phyloP scores from a whole-genome alignment of 2,888 invertebrate genomes.

The Congeria kusceri region DNA sequence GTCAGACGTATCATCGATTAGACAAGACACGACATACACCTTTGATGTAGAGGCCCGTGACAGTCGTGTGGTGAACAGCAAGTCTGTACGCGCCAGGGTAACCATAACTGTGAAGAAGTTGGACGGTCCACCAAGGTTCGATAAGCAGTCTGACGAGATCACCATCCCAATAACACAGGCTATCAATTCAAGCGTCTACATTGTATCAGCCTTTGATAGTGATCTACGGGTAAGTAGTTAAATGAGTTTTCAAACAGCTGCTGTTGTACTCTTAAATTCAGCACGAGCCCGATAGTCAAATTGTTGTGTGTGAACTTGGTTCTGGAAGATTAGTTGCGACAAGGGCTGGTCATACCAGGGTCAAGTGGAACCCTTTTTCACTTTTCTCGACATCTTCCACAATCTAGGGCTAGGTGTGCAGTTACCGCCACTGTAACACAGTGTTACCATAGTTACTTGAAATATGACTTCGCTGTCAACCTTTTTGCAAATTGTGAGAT shows the following conservation, averaged over 20 bases:
- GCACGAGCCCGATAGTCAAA: too few species aligned
- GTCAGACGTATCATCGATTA: constrained; percentile 35
- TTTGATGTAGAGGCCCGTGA: constrained; percentile 69
- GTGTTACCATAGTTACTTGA: too few species aligned
- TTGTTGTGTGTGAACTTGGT: too few species aligned
- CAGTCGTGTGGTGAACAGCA: constrained; percentile 58
- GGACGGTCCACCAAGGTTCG: constrained; percentile 69
- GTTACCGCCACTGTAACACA: too few species aligned
- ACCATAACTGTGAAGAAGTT: constrained; percentile 68
- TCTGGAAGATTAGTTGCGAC: too few species aligned
- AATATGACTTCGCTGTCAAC: too few species aligned
- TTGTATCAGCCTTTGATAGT: constrained; percentile 44
- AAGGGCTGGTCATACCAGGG: too few species aligned
- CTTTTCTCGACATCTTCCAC: too few species aligned
- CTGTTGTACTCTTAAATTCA: background rate
- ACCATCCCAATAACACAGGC: constrained; percentile 69
- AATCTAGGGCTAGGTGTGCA: too few species aligned
- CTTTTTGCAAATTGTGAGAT: too few species aligned
- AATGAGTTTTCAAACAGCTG: background rate
- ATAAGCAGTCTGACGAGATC: constrained; percentile 23
- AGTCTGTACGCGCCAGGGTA: constrained; percentile 60
- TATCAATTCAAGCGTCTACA: constrained; percentile 58
- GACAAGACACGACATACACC: constrained; percentile 7
- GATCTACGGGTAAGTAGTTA: constrained; percentile 50
- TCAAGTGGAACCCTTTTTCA: too few species aligned